phyloP scores from a whole-genome alignment of 2,888 invertebrate genomes.

The Tetragnatha montana region DNA sequence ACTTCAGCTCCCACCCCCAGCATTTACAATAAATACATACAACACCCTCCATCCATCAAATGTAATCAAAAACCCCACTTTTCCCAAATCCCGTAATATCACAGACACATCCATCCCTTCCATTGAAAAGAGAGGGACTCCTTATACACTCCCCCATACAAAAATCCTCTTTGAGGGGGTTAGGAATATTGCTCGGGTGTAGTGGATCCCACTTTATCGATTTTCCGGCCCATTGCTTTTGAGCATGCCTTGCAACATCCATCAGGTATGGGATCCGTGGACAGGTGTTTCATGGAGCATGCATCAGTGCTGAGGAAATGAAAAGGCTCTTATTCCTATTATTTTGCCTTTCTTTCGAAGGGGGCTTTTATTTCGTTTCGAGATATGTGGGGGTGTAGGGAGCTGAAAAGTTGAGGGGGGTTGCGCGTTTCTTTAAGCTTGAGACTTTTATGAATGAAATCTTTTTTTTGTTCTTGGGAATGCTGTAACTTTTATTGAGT shows the following conservation, averaged over 20 bases:
- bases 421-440: neutral
- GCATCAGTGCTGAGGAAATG: conserved; percentile 27
- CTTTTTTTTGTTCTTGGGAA: neutral
- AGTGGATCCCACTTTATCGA: conserved; percentile 56
- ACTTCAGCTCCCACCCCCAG: neutral
- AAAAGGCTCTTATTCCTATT: conserved; percentile 31
- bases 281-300: conserved; percentile 55
- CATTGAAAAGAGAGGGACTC: conserved; percentile 30
- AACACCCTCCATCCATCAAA: neutral
- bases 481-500: no score
- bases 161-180: conserved; percentile 44
- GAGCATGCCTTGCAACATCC: conserved; percentile 37
- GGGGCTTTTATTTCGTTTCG: neutral
- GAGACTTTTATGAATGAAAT: neutral
- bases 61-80: conserved; percentile 37
- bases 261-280: conserved; percentile 41
- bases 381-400: neutral
- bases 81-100: conserved; percentile 43
- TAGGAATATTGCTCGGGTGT: conserved; percentile 41
- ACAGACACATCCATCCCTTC: conserved; percentile 33
- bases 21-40: neutral
- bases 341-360: neutral
- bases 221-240: conserved; percentile 58
- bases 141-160: conserved; percentile 14
- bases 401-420: neutral